Evolutionary conservation across 2,113 vertebrate genomes (phyloP), one percentile per base, ranked within the genome.

Genomic region (Lycocorax pyrrhopterus): DNA sequence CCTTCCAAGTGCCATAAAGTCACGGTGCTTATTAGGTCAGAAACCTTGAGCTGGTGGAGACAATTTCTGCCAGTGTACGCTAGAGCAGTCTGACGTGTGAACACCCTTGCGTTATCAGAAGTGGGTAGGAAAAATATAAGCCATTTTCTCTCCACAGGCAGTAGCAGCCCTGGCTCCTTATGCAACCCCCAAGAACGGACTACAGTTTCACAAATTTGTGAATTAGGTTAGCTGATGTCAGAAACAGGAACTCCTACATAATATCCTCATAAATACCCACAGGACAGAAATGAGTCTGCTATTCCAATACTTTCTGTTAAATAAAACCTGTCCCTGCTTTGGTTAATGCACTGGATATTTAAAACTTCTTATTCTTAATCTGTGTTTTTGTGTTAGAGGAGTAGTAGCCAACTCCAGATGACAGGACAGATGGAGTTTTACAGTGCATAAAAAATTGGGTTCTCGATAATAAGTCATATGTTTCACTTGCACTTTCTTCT

Each of bases 401-500:
- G 51, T 73, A 94, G 73, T 94, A 96, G 95, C 96, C 96, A 97
- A 90, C 91, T 96, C 89, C 94, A 96, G 95, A 97, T 95, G 96
- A 97, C 0, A 6, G 90, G 94, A 96, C 96, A 97, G 96, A 97
- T 96, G 95, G 96, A 97, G 86, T 95, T 96, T 93, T 93, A 96
- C 59, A 51, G 84, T 82, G 71, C 87, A 87, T 82, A 68, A 92
- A 96, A 94, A 96, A 92, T 7, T 10, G 10, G 76, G 87, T 93
- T 94, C 93, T 96, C 1, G 1, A 84, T 89, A 96, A 93, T 95
- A 96, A 96, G 68, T 97, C 95, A 51, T 96, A 92, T 96, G 93
- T 82, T 95, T n/a, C 75, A 84, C 80, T 96, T 87, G 76, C 71
- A 90, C 9, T 0, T 96, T 96, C 93, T 87, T 94, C 85, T 93